Evolutionary conservation across 2,888 invertebrate species (phyloP).

Genomic region (Aradus depressus): DNA sequence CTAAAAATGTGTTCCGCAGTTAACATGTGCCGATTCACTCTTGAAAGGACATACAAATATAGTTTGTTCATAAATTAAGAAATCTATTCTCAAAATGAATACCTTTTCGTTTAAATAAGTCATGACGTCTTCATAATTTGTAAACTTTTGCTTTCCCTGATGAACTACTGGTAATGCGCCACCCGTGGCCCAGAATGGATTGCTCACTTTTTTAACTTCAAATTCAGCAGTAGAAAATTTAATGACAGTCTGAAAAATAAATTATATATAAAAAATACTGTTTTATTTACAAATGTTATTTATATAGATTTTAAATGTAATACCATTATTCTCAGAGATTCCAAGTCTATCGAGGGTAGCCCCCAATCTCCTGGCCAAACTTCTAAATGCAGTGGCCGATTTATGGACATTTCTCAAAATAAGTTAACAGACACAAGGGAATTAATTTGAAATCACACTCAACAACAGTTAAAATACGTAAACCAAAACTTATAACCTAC

Average conservation of each 20-base stretch:
- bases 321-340: slow-evolving; percentile 72
- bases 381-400: slow-evolving; percentile 43
- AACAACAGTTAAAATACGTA: too few relatives aligned
- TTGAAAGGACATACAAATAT: background rate
- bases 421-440: too few relatives aligned
- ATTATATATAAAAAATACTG: slow-evolving; percentile 2
- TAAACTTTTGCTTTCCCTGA: slow-evolving; percentile 37
- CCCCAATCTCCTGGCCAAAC: slow-evolving; percentile 84
- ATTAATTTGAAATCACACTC: too few relatives aligned
- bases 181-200: slow-evolving; percentile 63
- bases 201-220: slow-evolving; percentile 51
- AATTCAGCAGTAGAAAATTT: slow-evolving; percentile 70
- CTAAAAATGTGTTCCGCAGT: too few relatives aligned
- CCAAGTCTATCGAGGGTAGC: slow-evolving; percentile 70
- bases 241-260: slow-evolving; percentile 44
- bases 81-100: background rate
- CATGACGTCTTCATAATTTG: slow-evolving; percentile 56
- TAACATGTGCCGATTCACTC: too few relatives aligned
- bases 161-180: slow-evolving; percentile 60
- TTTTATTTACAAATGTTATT: background rate
- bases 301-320: slow-evolving; percentile 8
- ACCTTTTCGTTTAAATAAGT: slow-evolving; percentile 52
- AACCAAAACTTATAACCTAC: too few relatives aligned
- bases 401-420: slow-evolving; percentile 22
- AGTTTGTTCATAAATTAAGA: background rate